These are phyloP conservation scores for Brachylomia viminalis DNA, from an alignment of 2,888 invertebrate species.

Conservation along the genomic window DNA sequence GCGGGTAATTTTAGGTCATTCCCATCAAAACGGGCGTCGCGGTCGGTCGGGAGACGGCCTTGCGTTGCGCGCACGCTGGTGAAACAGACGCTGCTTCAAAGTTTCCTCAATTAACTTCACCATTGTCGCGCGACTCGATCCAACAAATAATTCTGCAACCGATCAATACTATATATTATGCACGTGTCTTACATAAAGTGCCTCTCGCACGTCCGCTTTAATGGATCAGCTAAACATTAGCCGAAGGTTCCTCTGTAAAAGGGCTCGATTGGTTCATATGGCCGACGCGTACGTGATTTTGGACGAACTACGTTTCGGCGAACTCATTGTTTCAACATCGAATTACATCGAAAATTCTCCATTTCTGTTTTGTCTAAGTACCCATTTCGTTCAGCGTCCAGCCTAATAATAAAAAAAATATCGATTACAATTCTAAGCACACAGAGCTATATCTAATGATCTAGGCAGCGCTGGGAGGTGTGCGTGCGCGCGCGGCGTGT, in stretches of 20 bases:
- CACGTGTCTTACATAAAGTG: conserved; percentile 73
- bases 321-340: conserved; percentile 77
- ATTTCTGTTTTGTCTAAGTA: conserved; percentile 78
- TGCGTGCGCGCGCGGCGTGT: conserved; percentile 75
- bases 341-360: conserved; percentile 75
- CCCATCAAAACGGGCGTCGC: conserved; percentile 75
- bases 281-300: conserved; percentile 73
- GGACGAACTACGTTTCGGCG: conserved; percentile 71
- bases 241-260: conserved; percentile 78
- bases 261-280: conserved; percentile 70
- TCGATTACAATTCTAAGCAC: conserved; percentile 67
- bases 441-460: conserved; percentile 63
- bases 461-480: conserved; percentile 49
- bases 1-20: conserved; percentile 85
- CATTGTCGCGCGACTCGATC: conserved; percentile 73
- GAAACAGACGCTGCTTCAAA: conserved; percentile 63
- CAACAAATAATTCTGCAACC: conserved; percentile 72
- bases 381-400: conserved; percentile 66
- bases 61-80: conserved; percentile 69
- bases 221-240: conserved; percentile 72
- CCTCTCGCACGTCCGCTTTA: conserved; percentile 64
- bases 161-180: conserved; percentile 73
- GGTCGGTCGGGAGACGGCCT: conserved; percentile 74
- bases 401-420: conserved; percentile 68
- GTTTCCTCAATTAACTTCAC: conserved; percentile 76